Percentiles rank a stretch among this genome's conserved stretches.
These are phyloP conservation scores for Alces alces DNA, from an alignment of 2,113 vertebrate genomes.

Conservation along the genomic window DNA sequence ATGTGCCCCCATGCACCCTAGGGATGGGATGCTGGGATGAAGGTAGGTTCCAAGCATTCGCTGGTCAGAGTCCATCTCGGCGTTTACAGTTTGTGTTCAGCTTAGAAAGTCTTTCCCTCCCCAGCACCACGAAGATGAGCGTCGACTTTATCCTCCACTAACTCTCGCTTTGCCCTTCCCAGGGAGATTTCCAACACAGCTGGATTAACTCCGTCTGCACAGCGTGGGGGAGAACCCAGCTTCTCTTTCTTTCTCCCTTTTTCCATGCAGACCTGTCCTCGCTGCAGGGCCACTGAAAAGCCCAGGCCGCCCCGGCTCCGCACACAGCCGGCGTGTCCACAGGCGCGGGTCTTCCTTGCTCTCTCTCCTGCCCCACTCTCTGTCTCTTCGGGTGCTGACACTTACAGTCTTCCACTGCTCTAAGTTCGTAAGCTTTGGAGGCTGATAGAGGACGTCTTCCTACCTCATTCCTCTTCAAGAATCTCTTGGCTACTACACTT, in stretches of 20 bases:
- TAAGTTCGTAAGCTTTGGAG: too few relatives aligned
- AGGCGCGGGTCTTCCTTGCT: accelerated
- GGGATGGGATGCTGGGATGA: not conserved
- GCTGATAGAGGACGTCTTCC: not conserved
- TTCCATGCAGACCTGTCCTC: not conserved
- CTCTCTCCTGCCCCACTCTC: not conserved
- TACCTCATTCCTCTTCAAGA: not conserved
- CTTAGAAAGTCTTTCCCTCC: not conserved
- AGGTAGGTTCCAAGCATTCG: not conserved
- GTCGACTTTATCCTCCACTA: accelerated
- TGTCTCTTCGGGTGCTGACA: not conserved
- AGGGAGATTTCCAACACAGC: not conserved
- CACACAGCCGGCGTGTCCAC: accelerated
- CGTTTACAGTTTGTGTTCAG: too few relatives aligned
- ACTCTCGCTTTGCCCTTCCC: not conserved
- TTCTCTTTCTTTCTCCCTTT: not conserved
- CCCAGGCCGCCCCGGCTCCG: too few relatives aligned
- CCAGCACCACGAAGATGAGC: accelerated
- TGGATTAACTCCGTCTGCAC: accelerated
- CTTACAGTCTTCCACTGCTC: not conserved
- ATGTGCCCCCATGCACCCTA: accelerated
- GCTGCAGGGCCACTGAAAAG: not conserved
- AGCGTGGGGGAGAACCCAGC: accelerated
- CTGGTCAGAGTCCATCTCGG: accelerated
- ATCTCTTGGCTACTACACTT: not conserved